Conservation (phyloP, 2,888 invertebrate species). For the Copidosoma aretas region DNA sequence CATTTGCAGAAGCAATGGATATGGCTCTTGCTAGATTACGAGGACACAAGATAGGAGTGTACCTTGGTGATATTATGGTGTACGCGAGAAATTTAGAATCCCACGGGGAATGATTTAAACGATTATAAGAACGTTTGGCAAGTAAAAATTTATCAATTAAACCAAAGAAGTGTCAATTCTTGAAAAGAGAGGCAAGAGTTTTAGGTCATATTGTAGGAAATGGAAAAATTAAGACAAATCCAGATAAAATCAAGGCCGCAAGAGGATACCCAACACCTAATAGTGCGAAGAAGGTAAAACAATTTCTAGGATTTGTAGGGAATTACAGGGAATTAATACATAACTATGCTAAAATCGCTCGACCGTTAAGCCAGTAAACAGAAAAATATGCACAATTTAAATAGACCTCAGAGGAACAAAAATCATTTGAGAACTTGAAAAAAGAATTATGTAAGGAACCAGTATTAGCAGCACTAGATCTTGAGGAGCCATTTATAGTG, state of each 20-base stretch:
- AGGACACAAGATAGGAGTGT: neutral
- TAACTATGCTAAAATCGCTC: constrained; percentile 15
- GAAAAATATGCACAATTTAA: neutral
- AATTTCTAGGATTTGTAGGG: neutral
- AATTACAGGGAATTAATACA: constrained; percentile 26
- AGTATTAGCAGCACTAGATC: neutral
- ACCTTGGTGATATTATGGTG: too few relatives aligned
- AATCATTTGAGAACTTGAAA: neutral
- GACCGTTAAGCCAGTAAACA: constrained; percentile 14
- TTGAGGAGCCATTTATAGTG: neutral
- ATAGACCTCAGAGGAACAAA: neutral
- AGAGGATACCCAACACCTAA: neutral
- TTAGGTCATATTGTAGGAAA: too few relatives aligned
- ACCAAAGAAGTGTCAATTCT: constrained; percentile 3
- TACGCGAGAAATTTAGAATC: too few relatives aligned
- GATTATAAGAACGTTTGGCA: neutral
- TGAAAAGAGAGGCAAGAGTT: too few relatives aligned
- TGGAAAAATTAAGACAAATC: too few relatives aligned
- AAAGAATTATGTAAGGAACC: neutral
- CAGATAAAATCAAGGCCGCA: too few relatives aligned
- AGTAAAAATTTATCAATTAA: neutral
- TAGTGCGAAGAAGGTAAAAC: too few relatives aligned
- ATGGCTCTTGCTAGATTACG: neutral
- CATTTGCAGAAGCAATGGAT: too few relatives aligned
- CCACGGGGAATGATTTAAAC: too few relatives aligned